Percentiles rank a stretch among this genome's conserved stretches.
Evolutionary conservation across 1,140 invertebrate species (phyloP).

Genomic region (Brachionus rubens): DNA sequence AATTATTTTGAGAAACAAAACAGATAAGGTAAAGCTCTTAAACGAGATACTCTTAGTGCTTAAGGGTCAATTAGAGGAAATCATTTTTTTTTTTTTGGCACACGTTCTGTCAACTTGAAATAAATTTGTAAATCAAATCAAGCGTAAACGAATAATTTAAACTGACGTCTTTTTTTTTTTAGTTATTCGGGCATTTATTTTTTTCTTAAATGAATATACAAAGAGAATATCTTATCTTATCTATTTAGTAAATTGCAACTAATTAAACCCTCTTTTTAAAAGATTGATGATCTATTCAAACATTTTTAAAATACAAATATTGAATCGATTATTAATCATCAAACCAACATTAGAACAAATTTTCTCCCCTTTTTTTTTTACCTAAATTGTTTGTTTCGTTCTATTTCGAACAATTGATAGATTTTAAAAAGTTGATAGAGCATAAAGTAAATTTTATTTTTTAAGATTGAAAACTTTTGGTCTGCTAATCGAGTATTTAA

Average conservation of each 20-base stretch:
- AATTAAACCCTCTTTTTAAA: conserved; percentile 6
- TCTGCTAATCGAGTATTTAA: too few species aligned
- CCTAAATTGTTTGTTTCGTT: too few species aligned
- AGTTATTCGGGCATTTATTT: not conserved
- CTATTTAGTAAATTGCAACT: not conserved
- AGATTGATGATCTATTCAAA: conserved; percentile 20
- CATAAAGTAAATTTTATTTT: conserved; percentile 33
- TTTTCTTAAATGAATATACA: not conserved
- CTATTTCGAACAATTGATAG: conserved; percentile 9
- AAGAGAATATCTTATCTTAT: too few species aligned
- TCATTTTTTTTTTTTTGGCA: not conserved
- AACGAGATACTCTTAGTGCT: too few species aligned
- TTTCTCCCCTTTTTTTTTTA: too few species aligned
- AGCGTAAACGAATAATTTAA: conserved; percentile 16
- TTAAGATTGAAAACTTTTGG: conserved; percentile 31
- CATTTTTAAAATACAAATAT: conserved; percentile 29
- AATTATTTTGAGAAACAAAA: not conserved
- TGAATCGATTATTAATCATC: conserved; percentile 36
- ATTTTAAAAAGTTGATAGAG: conserved; percentile 40
- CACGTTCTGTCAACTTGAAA: conserved; percentile 44
- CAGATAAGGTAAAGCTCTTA: not conserved
- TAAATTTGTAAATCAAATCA: conserved; percentile 6
- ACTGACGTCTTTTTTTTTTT: conserved; percentile 25
- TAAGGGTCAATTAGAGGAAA: too few species aligned
- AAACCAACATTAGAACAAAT: conserved; percentile 34